Evolutionary conservation across 2,888 invertebrate species (phyloP).

Genomic region (Pristionchus japonicus): DNA sequence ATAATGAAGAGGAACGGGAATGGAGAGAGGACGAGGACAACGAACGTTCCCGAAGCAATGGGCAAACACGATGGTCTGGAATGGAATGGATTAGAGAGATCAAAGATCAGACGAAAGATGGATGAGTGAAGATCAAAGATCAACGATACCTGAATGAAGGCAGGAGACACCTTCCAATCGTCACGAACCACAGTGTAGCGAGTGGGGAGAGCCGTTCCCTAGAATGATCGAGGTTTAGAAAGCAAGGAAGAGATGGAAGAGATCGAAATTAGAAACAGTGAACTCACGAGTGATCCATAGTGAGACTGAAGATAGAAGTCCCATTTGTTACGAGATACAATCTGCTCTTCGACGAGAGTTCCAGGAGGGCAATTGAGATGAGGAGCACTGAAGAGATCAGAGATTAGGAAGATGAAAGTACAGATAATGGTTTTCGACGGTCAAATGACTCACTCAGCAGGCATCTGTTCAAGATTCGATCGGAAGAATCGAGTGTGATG

Average conservation of each 20-base stretch:
- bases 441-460: neutral
- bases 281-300: conserved; percentile 58
- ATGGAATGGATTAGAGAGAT: neutral
- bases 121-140: too few species aligned
- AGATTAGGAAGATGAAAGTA: neutral
- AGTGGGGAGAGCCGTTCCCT: conserved; percentile 78
- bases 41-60: conserved; percentile 89
- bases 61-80: conserved; percentile 80
- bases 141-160: conserved; percentile 82
- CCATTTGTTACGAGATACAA: conserved; percentile 58
- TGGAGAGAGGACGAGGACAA: conserved; percentile 81
- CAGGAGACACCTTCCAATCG: conserved; percentile 83
- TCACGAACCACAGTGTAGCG: conserved; percentile 89
- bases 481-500: conserved; percentile 66
- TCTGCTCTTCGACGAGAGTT: conserved; percentile 64
- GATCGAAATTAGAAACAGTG: neutral
- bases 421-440: neutral
- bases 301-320: conserved; percentile 70
- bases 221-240: neutral
- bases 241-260: neutral
- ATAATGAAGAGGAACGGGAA: conserved; percentile 77
- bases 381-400: conserved; percentile 19
- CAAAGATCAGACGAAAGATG: neutral
- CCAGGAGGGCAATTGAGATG: conserved; percentile 65
- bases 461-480: neutral